Evolutionary conservation across 92 coral and sea anemone species (phyloP).

Genomic region (Diadumene lineata): DNA sequence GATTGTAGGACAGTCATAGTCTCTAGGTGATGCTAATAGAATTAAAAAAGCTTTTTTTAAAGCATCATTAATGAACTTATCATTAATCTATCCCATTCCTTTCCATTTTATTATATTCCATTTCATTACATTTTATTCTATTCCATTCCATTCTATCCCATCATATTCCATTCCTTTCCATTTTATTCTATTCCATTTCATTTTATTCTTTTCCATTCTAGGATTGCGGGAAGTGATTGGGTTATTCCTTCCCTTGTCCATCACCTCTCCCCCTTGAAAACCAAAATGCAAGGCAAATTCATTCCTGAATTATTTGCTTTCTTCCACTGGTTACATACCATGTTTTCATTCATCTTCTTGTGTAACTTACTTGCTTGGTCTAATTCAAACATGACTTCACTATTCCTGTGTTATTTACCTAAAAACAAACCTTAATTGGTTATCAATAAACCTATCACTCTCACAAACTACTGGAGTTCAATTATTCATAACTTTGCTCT

Average conservation of each 20-base stretch:
- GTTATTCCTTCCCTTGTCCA: no score
- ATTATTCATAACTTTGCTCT: neutral
- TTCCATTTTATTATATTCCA: no score
- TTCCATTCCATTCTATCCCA: neutral
- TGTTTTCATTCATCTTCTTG: neutral
- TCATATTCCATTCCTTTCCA: neutral
- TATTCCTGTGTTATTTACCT: neutral
- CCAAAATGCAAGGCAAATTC: no score
- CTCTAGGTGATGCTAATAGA: no score
- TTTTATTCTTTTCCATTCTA: neutral
- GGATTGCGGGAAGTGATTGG: no score
- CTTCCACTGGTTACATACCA: neutral
- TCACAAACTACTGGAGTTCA: neutral
- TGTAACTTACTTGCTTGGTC: neutral
- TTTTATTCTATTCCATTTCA: neutral
- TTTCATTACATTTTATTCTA: neutral
- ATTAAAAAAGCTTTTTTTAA: no score
- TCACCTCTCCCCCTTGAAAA: no score
- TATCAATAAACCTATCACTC: neutral
- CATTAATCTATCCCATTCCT: neutral
- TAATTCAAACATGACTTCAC: neutral
- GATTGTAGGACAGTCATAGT: no score
- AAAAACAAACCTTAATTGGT: neutral
- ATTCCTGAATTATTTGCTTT: neutral
- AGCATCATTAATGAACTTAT: no score